Evolutionary conservation across 2,888 invertebrate genomes (phyloP), one percentile per base, ranked within the genome.

Genomic region (Crepidodera aurea): DNA sequence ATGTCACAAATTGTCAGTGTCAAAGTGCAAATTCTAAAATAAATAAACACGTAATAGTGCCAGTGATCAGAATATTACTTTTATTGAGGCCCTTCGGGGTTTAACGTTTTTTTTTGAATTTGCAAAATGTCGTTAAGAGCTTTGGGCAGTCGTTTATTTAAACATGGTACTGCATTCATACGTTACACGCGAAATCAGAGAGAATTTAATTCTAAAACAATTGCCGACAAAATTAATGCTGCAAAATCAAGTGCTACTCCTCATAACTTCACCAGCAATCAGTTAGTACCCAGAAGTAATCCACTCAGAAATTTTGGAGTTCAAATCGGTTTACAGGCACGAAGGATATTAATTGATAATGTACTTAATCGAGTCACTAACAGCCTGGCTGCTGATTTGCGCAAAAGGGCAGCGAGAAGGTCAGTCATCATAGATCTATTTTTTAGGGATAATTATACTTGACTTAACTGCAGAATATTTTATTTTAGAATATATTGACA

Each of bases 321-420:
- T 60, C 84, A 85, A 66, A 82, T 86, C 71, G 87, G 86, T 13
- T 82, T 86, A 51, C 88, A 88, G 71, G 89, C 89, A 1, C 82
- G 89, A 40, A 83, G 86, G 65, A 81, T 90, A 4, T 87, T 91
- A 62, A 86, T 90, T 57, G 88, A 90, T 75, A 90, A 87, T 76
- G 86, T 90, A 54, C 81, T 90, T 19, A 88, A 86, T 73, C 82
- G 90, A 62, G 89, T 90, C 0, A 89, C 90, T 5, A 88, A 87
- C 65, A 86, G 84, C 60, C 82, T 88, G 51, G 87, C 89, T 0
- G 84, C 86, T 12, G 87, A 88, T 65, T 77, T 90, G 51, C 82
- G 89, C 44, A 83, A 84, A 60, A 84, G 84, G 61, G 87, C 89
- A 0, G 86, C 89, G 0, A 86, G 84, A 72, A 85, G 85, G 79